phyloP scores from a whole-genome alignment of 2,797 vertebrate genomes.

The Antennarius maculatus region DNA sequence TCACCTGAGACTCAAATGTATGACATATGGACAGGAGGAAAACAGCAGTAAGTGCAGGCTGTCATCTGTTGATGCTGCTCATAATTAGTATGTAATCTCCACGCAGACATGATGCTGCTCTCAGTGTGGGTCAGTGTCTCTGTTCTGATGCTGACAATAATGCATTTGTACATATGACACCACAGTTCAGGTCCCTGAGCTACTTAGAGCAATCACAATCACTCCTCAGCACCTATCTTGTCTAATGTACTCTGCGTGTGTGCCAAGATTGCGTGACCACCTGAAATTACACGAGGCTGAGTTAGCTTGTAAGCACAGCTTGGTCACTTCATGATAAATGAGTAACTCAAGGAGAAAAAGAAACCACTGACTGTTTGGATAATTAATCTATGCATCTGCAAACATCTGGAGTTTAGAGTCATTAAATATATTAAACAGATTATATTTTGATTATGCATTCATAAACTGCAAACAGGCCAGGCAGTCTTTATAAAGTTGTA shows the following conservation, averaged over 20 bases:
- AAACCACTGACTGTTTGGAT: no score
- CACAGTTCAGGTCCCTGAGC: conserved; percentile 35
- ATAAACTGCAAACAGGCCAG: no score
- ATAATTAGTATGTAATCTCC: conserved; percentile 62
- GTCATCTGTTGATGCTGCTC: conserved; percentile 45
- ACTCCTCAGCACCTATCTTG: conserved; percentile 48
- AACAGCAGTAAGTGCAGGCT: conserved; percentile 43
- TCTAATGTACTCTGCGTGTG: conserved; percentile 3
- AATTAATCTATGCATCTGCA: no score
- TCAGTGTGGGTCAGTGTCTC: conserved; percentile 45
- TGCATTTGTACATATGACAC: conserved; percentile 38
- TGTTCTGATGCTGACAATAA: conserved; percentile 45
- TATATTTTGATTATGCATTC: no score
- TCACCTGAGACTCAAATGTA: conserved; percentile 54
- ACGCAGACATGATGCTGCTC: conserved; percentile 25
- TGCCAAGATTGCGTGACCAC: conserved; percentile 38
- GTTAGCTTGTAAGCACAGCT: no score
- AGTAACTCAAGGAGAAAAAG: no score
- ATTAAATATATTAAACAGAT: no score
- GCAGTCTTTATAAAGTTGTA: no score
- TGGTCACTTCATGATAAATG: no score
- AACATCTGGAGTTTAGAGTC: no score
- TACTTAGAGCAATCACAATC: conserved; percentile 59
- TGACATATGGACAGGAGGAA: conserved; percentile 34
- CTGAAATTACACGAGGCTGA: conserved; percentile 54